These are phyloP conservation scores for Alces alces DNA, from an alignment of 2,113 vertebrate species.

Conservation along the genomic window DNA sequence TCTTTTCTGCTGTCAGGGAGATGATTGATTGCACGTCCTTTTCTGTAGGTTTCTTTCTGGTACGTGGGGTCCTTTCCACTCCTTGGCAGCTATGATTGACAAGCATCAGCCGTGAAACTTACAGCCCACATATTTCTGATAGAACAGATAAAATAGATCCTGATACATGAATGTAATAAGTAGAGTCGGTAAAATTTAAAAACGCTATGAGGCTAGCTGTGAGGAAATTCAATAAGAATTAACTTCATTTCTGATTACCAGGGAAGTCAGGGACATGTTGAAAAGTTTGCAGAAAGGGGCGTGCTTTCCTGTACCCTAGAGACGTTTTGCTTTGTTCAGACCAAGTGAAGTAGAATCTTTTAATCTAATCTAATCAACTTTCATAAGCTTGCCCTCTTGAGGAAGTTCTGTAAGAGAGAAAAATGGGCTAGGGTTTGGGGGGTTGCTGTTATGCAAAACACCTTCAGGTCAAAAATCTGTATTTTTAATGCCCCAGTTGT, in stretches of 20 bases:
- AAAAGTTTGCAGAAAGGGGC: not conserved
- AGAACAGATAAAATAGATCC: not conserved
- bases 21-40: not conserved
- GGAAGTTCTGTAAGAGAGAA: not conserved
- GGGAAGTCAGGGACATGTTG: not conserved
- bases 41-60: not conserved
- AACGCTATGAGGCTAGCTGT: not conserved
- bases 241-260: not conserved
- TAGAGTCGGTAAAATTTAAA: not conserved
- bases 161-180: not conserved
- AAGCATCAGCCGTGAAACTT: not conserved
- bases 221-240: not conserved
- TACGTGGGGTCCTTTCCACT: not conserved
- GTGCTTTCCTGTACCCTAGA: not conserved
- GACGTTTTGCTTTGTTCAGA: not conserved
- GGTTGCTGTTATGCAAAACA: too few species aligned
- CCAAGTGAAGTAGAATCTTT: not conserved
- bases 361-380: not conserved
- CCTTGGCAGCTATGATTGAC: not conserved
- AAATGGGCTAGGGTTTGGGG: not conserved
- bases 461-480: not conserved
- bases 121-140: not conserved
- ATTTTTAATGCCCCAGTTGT: fast-evolving
- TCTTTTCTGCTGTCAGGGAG: not conserved
- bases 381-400: not conserved